Base-by-base conservation (phyloP, 1,140 invertebrate species). In the Cotesia chilonis region DNA sequence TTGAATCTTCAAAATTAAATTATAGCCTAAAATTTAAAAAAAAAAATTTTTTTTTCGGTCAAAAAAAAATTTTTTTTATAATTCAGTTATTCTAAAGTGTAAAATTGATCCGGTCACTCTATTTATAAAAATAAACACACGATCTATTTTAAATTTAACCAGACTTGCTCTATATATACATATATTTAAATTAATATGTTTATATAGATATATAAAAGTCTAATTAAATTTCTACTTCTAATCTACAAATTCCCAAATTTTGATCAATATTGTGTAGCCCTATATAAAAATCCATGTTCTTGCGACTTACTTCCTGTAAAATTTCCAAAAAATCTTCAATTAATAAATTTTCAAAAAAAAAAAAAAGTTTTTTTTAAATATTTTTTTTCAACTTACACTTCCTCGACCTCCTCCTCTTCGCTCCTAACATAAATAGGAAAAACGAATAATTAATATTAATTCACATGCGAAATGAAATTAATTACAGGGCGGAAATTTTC, bases 401-500 rank as follows among this genome's bases (percentile, higher is more conserved):
- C 83, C 68, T 83, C 83, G 76, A 84, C 81, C 78, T 85, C 84
- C 82, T 85, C 84, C 80, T 85, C 84, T 77, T 85, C 84, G 76
- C 78, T 81, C 80, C 84, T 85, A 81, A 9, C 10, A 9, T 6
- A 65, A 82, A 84, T 82, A 78, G 80, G 68, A 84, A 55, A 68
- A 75, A 76, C 77, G 74, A 77, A 73, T 61, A 74, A 66, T 65
- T 57, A 78, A 79, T 57, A 74, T 14, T 57, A 38, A 38, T 7
- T 64, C 17, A 60, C 60, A 66, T 60, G 67, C 60, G 51, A 3
- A 47, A 35, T 65, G 2, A 28, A 28, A 28, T 28, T 28, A 28
- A 28, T 28, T 28, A 41, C 41, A 10, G 41, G 6, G 41, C 6
- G 41, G 10, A 55, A 55, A n/a, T 55, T 12, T 14, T 20, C 9